Base-by-base conservation (phyloP, 2,888 invertebrate species). In the Anoncus sp. region DNA sequence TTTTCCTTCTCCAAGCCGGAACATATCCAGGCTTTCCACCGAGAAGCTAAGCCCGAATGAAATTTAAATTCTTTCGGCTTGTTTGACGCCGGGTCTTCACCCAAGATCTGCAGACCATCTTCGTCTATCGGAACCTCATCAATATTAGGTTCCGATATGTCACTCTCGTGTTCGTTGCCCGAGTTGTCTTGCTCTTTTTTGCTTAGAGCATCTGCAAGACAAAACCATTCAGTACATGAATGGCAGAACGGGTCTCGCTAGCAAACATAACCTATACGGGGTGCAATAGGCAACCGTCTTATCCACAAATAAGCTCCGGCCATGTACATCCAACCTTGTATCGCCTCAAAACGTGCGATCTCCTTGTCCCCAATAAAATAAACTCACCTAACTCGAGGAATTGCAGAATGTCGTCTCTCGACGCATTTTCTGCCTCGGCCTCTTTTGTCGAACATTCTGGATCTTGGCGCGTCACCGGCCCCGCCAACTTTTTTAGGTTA, bases 1-100 rank as follows among this genome's bases (percentile, higher is more conserved):
- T 1, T 9, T 2, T 75, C 65, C 47, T 77, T 72, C 4, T 55
- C 49, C 18, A 76, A 51, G 14, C 71, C 47, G 14, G 14, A 10
- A 3, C 4, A n/a, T 10, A 78, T 60, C 53, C 62, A 75, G n/a
- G 60, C 38, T 38, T 71, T 75, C 71, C 71, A 75, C 22, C 71
- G 49, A 31, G 75, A 7, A 43, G n/a, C n/a, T n/a, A n/a, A n/a
- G n/a, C n/a, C n/a, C n/a, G n/a, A n/a, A n/a, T n/a, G n/a, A n/a
- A n/a, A n/a, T n/a, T n/a, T n/a, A n/a, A n/a, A n/a, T n/a, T n/a
- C n/a, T n/a, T n/a, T n/a, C n/a, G n/a, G n/a, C n/a, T n/a, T n/a
- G n/a, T n/a, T n/a, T n/a, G n/a, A n/a, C n/a, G n/a, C n/a, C n/a
- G n/a, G n/a, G n/a, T n/a, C n/a, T n/a, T n/a, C n/a, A n/a, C n/a